These are phyloP conservation scores for Drosophila maculinotata DNA, from an alignment of 2,888 invertebrate genomes.

Conservation along the genomic window DNA sequence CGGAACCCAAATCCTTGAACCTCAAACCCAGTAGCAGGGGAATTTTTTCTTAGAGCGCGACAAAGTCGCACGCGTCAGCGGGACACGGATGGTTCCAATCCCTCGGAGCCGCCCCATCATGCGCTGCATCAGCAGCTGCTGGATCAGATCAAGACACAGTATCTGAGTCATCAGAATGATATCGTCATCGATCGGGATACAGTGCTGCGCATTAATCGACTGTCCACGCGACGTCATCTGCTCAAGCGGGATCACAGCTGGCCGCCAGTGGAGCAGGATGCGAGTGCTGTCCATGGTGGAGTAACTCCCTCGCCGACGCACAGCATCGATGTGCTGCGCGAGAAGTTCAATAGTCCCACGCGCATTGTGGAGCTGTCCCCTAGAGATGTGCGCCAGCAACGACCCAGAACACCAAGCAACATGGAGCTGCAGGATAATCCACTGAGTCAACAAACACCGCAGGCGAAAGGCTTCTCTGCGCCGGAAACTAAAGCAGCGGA, in stretches of 20 bases:
- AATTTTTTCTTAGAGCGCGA: constrained; percentile 59
- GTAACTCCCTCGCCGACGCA: constrained; percentile 61
- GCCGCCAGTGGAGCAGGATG: constrained; percentile 74
- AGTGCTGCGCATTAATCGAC: constrained; percentile 84
- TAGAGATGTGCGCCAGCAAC: constrained; percentile 53
- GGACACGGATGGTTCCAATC: constrained; percentile 4
- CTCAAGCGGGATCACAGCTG: constrained; percentile 84
- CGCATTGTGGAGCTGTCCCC: constrained; percentile 66
- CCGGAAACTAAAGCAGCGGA: constrained; percentile 82
- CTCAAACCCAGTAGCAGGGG: constrained; percentile 46
- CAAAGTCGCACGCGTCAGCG: constrained; percentile 83
- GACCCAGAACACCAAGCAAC: not conserved
- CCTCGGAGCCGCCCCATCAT: constrained; percentile 51
- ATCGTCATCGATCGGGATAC: constrained; percentile 84
- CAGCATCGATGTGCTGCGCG: constrained; percentile 79
- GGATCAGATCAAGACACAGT: constrained; percentile 81
- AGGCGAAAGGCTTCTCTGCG: constrained; percentile 74
- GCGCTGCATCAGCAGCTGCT: constrained; percentile 79
- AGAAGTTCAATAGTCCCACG: constrained; percentile 82
- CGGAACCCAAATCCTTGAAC: not conserved
- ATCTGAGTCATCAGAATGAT: constrained; percentile 79
- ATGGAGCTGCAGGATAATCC: not conserved
- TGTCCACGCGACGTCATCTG: constrained; percentile 80
- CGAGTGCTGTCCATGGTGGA: not conserved
- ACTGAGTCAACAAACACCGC: constrained; percentile 41